Evolutionary conservation across 2,888 invertebrate genomes (phyloP), one percentile per base, ranked within the genome.

Genomic region (Cartodere bifasciata): DNA sequence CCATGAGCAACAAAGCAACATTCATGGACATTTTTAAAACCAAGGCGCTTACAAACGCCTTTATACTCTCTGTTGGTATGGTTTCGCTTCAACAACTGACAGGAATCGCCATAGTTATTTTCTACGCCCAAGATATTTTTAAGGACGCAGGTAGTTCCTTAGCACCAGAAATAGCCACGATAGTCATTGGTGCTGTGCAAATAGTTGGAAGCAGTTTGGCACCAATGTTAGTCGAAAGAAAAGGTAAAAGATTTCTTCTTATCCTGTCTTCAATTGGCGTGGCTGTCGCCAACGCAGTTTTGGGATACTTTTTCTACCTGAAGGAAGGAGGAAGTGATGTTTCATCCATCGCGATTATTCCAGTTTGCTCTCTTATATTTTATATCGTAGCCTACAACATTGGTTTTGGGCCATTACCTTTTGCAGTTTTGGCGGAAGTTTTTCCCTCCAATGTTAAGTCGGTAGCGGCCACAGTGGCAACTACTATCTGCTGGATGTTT

Each of bases 401-500:
- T 45, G 85, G 75, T 1, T 72, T 80, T 31, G 85, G 91, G 2
- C 80, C 85, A 0, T 56, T 86, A 15, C 81, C 85, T 0, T 86
- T 85, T 84, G 79, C 84, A 0, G 75, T 87, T 13, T 73, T 86
- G 69, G 79, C 83, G 1, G 88, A 88, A 56, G 68, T 88, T 56
- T 78, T 91, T 55, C 77, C 90, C n/a, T 64, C 77, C 0, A 79
- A 83, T 43, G 77, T 84, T 1, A 84, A 85, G 58, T 75, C 81
- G 0, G 64, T 71, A 5, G 83, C 83, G 0, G 76, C 83, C 0
- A 76, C 83, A 0, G 66, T 84, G 1, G 80, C 82, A 0, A 80
- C 86, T 0, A 75, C 80, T n/a, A 69, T 76, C 36, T 86, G 83
- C 46, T 85, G 85, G 82, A 45, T 65, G 1, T 58, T 83, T 2